Evolutionary conservation across 2,888 invertebrate genomes (phyloP).

Genomic region (Dynastes hyllus): DNA sequence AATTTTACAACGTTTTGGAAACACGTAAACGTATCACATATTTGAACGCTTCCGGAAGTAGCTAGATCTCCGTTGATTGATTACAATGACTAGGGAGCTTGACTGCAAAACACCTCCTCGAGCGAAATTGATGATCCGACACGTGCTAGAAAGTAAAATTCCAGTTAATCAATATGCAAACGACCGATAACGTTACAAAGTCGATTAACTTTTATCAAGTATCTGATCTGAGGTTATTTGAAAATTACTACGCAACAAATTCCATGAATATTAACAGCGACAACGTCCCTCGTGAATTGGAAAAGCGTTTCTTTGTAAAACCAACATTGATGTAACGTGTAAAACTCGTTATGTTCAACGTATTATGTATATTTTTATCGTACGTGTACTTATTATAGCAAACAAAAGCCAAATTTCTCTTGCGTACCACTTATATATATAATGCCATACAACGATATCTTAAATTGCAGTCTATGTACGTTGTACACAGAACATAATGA

Average conservation of each 20-base stretch:
- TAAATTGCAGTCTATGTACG: no score
- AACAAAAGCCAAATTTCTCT: no score
- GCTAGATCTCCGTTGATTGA: constrained; percentile 26
- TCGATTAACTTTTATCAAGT: constrained; percentile 46
- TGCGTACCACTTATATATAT: no score
- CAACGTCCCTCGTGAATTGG: not conserved
- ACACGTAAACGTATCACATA: no score
- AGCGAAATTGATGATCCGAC: constrained; percentile 25
- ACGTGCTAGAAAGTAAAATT: not conserved
- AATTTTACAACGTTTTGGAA: no score
- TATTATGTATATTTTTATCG: no score
- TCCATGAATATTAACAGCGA: constrained; percentile 43
- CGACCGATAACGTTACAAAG: constrained; percentile 38
- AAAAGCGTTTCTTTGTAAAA: not conserved
- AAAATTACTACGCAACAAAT: constrained; percentile 46
- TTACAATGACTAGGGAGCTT: constrained; percentile 25
- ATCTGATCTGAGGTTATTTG: constrained; percentile 30
- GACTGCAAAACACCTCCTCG: constrained; percentile 32
- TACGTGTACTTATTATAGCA: no score
- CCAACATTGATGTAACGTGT: not conserved
- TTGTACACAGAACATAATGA: no score
- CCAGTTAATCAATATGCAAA: constrained; percentile 43
- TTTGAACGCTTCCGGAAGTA: no score
- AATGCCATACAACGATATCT: no score
- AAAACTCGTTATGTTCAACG: not conserved